Evolutionary conservation across 2,888 invertebrate species (phyloP).

Genomic region (Pandemis heparana): DNA sequence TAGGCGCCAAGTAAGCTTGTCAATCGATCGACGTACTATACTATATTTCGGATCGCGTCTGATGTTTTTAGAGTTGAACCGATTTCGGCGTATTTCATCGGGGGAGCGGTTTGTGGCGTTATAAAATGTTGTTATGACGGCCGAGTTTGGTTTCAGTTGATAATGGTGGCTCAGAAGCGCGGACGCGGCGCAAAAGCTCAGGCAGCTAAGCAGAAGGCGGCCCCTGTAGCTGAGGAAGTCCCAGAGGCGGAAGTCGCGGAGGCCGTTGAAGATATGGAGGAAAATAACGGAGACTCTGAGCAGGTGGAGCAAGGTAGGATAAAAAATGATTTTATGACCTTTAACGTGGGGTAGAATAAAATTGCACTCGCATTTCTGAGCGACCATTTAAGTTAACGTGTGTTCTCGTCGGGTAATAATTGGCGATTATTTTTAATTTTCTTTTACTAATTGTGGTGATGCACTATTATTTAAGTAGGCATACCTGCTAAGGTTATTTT

Average conservation of each 20-base stretch:
- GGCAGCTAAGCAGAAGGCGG: slow-evolving; percentile 70
- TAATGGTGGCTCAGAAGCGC: slow-evolving; percentile 79
- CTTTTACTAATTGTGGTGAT: too few relatives aligned
- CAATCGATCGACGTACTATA: slow-evolving; percentile 35
- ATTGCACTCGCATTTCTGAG: too few relatives aligned
- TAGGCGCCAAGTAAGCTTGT: slow-evolving; percentile 66
- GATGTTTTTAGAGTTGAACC: slow-evolving; percentile 43
- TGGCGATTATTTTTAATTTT: too few relatives aligned
- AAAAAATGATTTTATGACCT: neutral
- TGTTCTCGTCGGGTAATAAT: too few relatives aligned
- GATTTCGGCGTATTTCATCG: slow-evolving; percentile 39
- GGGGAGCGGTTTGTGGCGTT: slow-evolving; percentile 5
- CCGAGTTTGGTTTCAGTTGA: slow-evolving; percentile 54
- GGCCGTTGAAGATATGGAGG: slow-evolving; percentile 59
- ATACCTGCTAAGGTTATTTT: too few relatives aligned
- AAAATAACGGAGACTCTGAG: slow-evolving; percentile 73
- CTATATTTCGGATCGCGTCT: slow-evolving; percentile 44
- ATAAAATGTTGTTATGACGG: slow-evolving; percentile 1
- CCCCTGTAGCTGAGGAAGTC: slow-evolving; percentile 61
- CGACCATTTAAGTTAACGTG: too few relatives aligned
- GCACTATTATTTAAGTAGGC: too few relatives aligned
- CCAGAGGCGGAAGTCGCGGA: slow-evolving; percentile 60
- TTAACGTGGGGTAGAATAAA: too few relatives aligned
- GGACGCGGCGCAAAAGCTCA: slow-evolving; percentile 79
- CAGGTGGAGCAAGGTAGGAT: slow-evolving; percentile 53